Evolutionary conservation across 2,797 vertebrate species (phyloP), one percentile per base, ranked within the genome.

Genomic region (Acipenser oxyrinchus): DNA sequence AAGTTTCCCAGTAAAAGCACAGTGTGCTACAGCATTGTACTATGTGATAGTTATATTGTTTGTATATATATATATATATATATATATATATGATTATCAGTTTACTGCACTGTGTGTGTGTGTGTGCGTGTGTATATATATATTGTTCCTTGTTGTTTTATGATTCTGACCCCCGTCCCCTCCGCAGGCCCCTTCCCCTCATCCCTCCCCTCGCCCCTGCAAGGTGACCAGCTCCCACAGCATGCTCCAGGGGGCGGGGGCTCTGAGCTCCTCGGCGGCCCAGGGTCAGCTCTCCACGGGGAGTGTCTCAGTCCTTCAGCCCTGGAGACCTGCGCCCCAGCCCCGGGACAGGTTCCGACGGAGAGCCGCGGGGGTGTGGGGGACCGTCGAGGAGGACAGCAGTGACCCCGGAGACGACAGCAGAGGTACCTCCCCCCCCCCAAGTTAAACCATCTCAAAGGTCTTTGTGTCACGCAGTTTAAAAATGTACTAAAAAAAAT

Each of bases 221-320:
- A 88, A 86, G 76, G 63, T 73, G 49, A 67, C 65, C 6, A 82
- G 85, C 18, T 78, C 80, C n/a, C 67, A 78, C 59, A 88, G 89
- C 49, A 70, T 85, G 18, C 75, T 73, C 0, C 84, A 78, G 1
- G 84, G 86, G 0, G 73, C 77, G 51, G 78, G 74, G 0, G 62
- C 69, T 0, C 10, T 62, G 6, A 85, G 83, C 18, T 70, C 77
- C 0, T 72, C 72, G 69, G 12, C 88, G 90, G 1, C 83, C 84
- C 11, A 93, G 92, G 64, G 84, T 95, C 72, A 93, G 92, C 51
- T 94, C 92, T 1, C 79, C 86, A 93, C 3, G 90, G 89, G 48
- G 76, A 71, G 86, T 68, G 60, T 88, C 70, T 78, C 90, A 92
- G 66, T 87, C 90, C 51, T 72, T 92, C 67, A 93, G 92, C 70